phyloP scores from a whole-genome alignment of 2,113 vertebrate species.

The Accipiter virgatus region DNA sequence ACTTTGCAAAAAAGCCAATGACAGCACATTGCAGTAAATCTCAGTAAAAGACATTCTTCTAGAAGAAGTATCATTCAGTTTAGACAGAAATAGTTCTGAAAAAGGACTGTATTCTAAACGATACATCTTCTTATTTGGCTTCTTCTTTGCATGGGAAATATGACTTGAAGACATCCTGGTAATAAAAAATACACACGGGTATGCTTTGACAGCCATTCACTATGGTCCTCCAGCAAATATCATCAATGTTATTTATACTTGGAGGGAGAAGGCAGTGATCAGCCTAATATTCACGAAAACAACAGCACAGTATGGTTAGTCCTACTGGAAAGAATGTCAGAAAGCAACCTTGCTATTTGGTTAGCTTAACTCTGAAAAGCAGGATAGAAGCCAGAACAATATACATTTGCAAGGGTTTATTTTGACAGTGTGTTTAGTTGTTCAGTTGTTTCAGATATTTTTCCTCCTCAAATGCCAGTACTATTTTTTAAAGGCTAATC shows the following conservation, averaged over 20 bases:
- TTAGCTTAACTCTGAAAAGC: conserved; percentile 51
- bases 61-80: neutral
- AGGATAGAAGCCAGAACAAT: conserved; percentile 40
- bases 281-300: neutral
- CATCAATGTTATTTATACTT: neutral
- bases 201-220: neutral
- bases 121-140: neutral
- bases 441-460: conserved; percentile 31
- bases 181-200: neutral
- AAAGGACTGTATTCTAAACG: neutral
- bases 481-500: conserved; percentile 40
- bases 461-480: conserved; percentile 14
- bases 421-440: conserved; percentile 47
- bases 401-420: conserved; percentile 41
- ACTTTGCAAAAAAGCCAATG: neutral
- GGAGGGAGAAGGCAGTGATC: neutral
- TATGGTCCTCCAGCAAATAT: neutral
- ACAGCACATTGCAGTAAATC: neutral
- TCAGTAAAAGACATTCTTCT: neutral
- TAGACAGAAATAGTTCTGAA: neutral
- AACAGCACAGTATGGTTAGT: conserved; percentile 16
- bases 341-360: conserved; percentile 32
- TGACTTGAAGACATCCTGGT: neutral
- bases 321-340: conserved; percentile 48
- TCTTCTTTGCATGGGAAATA: neutral